Conservation (phyloP, 2,797 vertebrate species). For the Odontamblyopus rebecca region DNA sequence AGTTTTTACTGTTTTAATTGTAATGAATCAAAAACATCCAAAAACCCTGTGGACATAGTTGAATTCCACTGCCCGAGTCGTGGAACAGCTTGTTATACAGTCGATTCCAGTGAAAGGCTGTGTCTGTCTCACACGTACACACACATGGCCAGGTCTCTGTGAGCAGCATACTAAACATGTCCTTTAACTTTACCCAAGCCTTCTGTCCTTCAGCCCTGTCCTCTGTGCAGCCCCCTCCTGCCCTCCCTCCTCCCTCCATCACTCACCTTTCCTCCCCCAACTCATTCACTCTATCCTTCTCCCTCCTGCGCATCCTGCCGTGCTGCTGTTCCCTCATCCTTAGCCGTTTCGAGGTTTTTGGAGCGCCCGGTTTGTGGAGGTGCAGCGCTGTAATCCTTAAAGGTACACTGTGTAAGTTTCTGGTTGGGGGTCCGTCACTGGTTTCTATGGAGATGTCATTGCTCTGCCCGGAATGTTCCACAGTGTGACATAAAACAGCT, state of each 20-base stretch:
- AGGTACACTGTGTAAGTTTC: too few relatives aligned
- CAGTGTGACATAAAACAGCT: too few relatives aligned
- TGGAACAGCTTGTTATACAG: background rate
- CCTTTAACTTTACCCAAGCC: slow-evolving; percentile 30
- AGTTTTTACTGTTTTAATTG: too few relatives aligned
- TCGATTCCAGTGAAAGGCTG: background rate
- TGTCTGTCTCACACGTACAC: background rate
- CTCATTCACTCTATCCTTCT: background rate
- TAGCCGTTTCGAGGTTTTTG: background rate
- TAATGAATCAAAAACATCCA: too few relatives aligned
- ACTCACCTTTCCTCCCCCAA: background rate
- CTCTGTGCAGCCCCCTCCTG: slow-evolving; percentile 11
- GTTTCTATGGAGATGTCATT: too few relatives aligned
- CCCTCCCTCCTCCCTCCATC: slow-evolving; percentile 8
- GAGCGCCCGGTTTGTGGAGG: too few relatives aligned
- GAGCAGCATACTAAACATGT: slow-evolving; percentile 43
- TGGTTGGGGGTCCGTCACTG: too few relatives aligned
- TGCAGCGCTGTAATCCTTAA: too few relatives aligned
- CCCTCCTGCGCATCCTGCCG: background rate
- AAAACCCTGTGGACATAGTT: background rate
- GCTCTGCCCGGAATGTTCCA: too few relatives aligned
- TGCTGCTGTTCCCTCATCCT: background rate
- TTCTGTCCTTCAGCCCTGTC: slow-evolving; percentile 43
- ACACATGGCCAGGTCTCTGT: slow-evolving; percentile 16
- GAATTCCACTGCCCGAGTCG: background rate